A percentile compares a stretch with the other conserved stretches of the same genome.
Evolutionary conservation across 2,888 invertebrate species (phyloP).

Genomic region (Andrena chrysosceles): DNA sequence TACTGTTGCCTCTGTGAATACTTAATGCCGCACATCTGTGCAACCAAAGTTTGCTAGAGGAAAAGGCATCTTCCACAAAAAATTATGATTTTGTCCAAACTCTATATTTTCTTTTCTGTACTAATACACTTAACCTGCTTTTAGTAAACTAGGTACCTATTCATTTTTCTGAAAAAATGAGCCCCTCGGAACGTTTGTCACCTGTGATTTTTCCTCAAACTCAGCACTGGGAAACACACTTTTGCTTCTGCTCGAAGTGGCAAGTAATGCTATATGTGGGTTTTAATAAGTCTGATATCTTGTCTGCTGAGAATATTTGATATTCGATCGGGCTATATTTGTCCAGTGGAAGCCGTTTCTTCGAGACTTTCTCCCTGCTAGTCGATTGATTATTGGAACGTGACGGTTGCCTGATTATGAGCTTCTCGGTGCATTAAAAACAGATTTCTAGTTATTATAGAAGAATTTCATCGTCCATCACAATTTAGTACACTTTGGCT

Average conservation of each 20-base stretch:
- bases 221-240: too few species aligned
- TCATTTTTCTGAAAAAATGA: too few species aligned
- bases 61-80: too few species aligned
- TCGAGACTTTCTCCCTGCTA: constrained; percentile 6
- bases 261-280: not conserved
- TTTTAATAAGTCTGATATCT: constrained; percentile 7
- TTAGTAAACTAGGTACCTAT: too few species aligned
- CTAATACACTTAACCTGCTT: too few species aligned
- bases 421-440: not conserved
- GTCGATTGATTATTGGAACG: constrained; percentile 2
- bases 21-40: too few species aligned
- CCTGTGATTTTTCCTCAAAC: too few species aligned
- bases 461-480: not conserved
- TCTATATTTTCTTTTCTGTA: too few species aligned
- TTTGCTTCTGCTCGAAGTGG: not conserved
- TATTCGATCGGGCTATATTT: not conserved
- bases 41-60: too few species aligned
- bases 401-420: constrained; percentile 1
- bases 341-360: constrained; percentile 1
- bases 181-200: too few species aligned
- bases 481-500: not conserved
- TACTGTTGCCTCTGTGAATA: too few species aligned
- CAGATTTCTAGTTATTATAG: not conserved
- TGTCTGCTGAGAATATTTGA: not conserved
- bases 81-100: too few species aligned